Evolutionary conservation across 2,113 vertebrate genomes (phyloP).

Genomic region (Vicugna pacos): DNA sequence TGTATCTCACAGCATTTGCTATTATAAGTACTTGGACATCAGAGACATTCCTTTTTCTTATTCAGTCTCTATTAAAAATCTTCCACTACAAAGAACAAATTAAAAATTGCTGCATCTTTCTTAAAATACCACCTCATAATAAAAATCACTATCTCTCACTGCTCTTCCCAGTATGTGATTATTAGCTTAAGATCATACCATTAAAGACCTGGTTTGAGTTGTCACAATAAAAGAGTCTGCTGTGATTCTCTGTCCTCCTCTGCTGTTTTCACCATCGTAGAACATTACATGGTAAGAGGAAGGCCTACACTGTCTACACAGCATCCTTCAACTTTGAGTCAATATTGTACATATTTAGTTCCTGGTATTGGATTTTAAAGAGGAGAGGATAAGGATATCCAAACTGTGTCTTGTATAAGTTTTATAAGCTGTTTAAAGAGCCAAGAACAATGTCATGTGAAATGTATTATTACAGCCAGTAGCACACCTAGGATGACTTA

Average conservation of each 20-base stretch:
- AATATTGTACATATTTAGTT: not conserved
- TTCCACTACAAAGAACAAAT: not conserved
- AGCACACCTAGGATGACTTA: conserved; percentile 12
- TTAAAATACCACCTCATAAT: not conserved
- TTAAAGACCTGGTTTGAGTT: not conserved
- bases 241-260: not conserved
- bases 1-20: not conserved
- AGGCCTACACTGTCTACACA: not conserved
- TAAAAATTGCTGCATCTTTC: not conserved
- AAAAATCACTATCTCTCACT: not conserved
- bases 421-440: not conserved
- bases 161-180: not conserved
- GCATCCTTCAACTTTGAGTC: not conserved
- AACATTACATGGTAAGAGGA: not conserved
- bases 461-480: not conserved
- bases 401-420: not conserved
- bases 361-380: not conserved
- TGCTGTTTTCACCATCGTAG: not conserved
- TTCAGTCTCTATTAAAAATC: not conserved
- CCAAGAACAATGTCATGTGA: not conserved
- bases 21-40: not conserved
- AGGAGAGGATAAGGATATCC: not conserved
- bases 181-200: not conserved
- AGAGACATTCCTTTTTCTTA: not conserved
- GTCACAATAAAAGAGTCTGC: not conserved